These are phyloP conservation scores for Hirudinaria manillensis DNA, from an alignment of 2,888 invertebrate species.

Conservation along the genomic window DNA sequence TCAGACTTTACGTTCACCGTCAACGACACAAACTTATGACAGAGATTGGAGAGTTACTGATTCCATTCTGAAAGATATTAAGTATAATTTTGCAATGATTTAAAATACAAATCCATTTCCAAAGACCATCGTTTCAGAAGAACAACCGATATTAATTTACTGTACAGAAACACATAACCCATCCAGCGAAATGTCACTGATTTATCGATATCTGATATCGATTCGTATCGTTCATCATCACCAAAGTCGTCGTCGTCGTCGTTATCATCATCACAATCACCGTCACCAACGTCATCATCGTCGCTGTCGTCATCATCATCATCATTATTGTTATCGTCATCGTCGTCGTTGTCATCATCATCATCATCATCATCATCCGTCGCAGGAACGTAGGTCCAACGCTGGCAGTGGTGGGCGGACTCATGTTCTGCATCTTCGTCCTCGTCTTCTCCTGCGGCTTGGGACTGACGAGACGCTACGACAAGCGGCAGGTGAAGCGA, in stretches of 20 bases:
- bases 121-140: too few species aligned
- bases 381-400: conserved; percentile 31
- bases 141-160: too few species aligned
- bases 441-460: conserved; percentile 17
- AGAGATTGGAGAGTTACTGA: too few species aligned
- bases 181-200: not conserved
- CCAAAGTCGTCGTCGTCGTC: too few species aligned
- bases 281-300: not conserved
- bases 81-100: too few species aligned
- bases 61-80: too few species aligned
- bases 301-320: conserved; percentile 4
- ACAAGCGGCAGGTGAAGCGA: conserved; percentile 30
- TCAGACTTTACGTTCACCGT: too few species aligned
- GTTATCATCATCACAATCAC: not conserved
- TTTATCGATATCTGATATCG: not conserved
- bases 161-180: not conserved
- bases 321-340: not conserved
- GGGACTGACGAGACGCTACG: conserved; percentile 32
- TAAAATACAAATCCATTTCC: too few species aligned
- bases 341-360: not conserved
- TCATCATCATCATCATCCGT: not conserved
- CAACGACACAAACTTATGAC: too few species aligned
- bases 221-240: not conserved
- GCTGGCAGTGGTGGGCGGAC: conserved; percentile 14
- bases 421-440: conserved; percentile 20